phyloP scores from a whole-genome alignment of 2,888 invertebrate species.

The Nomada flava region DNA sequence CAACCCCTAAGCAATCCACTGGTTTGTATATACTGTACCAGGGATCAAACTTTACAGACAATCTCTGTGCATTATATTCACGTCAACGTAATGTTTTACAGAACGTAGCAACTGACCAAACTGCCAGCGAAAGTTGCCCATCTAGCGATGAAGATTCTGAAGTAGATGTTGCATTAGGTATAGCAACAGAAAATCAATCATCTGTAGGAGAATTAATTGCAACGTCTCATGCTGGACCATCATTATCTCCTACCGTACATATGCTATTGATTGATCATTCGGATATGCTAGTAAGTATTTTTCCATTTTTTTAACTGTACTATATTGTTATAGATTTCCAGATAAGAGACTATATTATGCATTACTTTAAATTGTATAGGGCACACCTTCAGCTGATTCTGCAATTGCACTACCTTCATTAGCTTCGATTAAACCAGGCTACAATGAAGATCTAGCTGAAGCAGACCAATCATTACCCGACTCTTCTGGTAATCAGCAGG shows the following conservation, averaged over 20 bases:
- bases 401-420: constrained; percentile 54
- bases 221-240: constrained; percentile 51
- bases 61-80: constrained; percentile 7
- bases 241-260: constrained; percentile 58
- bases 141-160: constrained; percentile 81
- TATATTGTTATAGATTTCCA: not conserved
- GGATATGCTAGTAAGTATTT: constrained; percentile 60
- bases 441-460: constrained; percentile 92
- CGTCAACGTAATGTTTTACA: constrained; percentile 40
- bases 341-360: not conserved
- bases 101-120: constrained; percentile 78
- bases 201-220: constrained; percentile 46
- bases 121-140: constrained; percentile 79
- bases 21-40: constrained; percentile 62
- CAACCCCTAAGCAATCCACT: constrained; percentile 74
- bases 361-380: constrained; percentile 54
- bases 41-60: not conserved
- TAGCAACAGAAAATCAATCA: constrained; percentile 70
- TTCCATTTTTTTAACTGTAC: not conserved
- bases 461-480: constrained; percentile 90
- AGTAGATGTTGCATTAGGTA: constrained; percentile 68
- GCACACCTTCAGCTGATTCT: constrained; percentile 64
- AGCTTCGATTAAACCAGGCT: constrained; percentile 73
- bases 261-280: constrained; percentile 61
- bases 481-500: constrained; percentile 77